Evolutionary conservation across 2,888 invertebrate genomes (phyloP), one percentile per base, ranked within the genome.

Genomic region (Elysia crispata): DNA sequence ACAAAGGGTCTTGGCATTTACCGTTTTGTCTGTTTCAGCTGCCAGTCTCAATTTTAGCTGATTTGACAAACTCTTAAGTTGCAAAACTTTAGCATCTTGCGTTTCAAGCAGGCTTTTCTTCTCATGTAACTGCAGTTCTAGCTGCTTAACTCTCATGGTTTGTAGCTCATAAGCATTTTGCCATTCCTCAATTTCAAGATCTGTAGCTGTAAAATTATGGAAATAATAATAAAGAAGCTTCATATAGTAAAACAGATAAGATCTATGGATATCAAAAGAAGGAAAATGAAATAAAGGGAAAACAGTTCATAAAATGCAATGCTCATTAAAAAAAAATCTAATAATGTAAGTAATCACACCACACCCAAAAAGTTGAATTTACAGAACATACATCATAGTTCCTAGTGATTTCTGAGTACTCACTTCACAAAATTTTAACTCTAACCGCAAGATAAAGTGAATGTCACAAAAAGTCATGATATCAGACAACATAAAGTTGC

Each of bases 181-280:
- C 80, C 80, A 80, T 66, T 80, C 80, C 50, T 80, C 80, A 23
- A 80, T 80, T 23, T 80, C 80, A 20, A 80, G 64, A n/a, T 80
- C 80, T 33, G 76, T 76, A n/a, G 76, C 80, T 80, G 33, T 18
- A 69, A 11, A 64, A 64, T 20, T 20, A 64, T 64, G 23, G 11
- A 11, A 64, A 64, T 54, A 64, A 23, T 23, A 13, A 64, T 64
- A 64, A 64, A 20, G 23, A 64, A 54, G 18, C 18, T 23, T 3
- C 25, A 25, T 60, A 13, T 60, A 8, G 60, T 8, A 23, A 33
- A 25, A 33, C 5, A 70, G 23, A 67, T 33, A 3, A 23, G 41
- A 5, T 66, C 13, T 30, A 25, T 28, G 25, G 28, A 20, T 28
- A 66, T 66, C 3, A 30, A 69, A 20, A 69, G n/a, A 69, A 6